Conservation (phyloP, 53 echinoderm and acorn worm genomes). For the Actinopyga echinites region DNA sequence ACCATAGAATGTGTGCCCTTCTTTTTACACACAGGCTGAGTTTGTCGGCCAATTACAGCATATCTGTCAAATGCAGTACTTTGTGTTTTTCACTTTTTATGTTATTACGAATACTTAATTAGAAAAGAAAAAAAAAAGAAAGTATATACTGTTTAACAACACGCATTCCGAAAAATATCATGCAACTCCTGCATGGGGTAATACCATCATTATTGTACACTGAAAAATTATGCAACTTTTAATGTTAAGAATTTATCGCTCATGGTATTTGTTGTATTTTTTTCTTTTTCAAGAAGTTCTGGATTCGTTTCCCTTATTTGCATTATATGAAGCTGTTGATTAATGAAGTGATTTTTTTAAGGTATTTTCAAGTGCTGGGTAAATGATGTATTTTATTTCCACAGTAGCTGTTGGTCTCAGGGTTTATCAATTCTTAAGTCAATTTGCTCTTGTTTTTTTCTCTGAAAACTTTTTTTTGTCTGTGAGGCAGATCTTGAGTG, state of each 20-base stretch:
- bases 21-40: constrained; percentile 37
- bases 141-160: constrained; percentile 42
- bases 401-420: constrained; percentile 49
- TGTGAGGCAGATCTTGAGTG: constrained; percentile 26
- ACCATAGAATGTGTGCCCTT: constrained; percentile 46
- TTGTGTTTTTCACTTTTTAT: constrained; percentile 35
- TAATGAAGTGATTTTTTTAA: constrained; percentile 39
- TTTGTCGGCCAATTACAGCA: constrained; percentile 17
- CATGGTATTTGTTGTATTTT: constrained; percentile 29
- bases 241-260: constrained; percentile 45
- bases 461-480: background rate
- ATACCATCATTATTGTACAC: constrained; percentile 43
- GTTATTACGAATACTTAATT: constrained; percentile 37
- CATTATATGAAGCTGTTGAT: constrained; percentile 35
- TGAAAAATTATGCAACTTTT: constrained; percentile 51
- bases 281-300: constrained; percentile 26
- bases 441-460: background rate
- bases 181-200: constrained; percentile 55
- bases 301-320: constrained; percentile 32
- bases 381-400: constrained; percentile 45
- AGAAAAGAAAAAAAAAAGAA: constrained; percentile 6
- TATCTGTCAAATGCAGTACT: constrained; percentile 48
- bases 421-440: constrained; percentile 32
- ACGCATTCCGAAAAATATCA: constrained; percentile 52
- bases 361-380: constrained; percentile 47